Evolutionary conservation across 2,888 invertebrate genomes (phyloP).

Genomic region (Polyommatus icarus): DNA sequence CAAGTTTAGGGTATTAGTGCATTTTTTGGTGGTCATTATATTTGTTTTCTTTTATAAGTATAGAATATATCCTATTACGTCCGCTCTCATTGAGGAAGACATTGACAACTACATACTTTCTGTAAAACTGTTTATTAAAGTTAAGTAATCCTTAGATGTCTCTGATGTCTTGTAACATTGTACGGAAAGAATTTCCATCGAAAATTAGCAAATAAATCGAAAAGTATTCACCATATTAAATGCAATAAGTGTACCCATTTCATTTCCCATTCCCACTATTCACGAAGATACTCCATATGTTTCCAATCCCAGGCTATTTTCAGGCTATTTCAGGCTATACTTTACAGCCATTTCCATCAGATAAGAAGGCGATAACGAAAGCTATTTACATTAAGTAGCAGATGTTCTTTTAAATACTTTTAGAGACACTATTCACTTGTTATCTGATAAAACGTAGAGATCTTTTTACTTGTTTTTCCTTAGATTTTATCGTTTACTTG

Average conservation of each 20-base stretch:
- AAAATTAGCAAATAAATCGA: background rate
- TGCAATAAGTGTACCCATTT: background rate
- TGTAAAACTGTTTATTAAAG: too few relatives aligned
- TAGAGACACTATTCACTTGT: constrained; percentile 27
- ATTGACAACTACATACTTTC: too few relatives aligned
- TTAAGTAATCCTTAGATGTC: too few relatives aligned
- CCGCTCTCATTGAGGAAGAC: too few relatives aligned
- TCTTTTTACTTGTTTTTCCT: background rate
- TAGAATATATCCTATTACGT: too few relatives aligned
- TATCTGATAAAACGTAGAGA: background rate
- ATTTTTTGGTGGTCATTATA: too few relatives aligned
- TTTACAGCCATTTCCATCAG: constrained; percentile 51
- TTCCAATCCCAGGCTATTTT: constrained; percentile 53
- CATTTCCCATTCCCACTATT: constrained; percentile 28
- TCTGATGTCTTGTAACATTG: too few relatives aligned
- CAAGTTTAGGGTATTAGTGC: too few relatives aligned
- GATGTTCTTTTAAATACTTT: constrained; percentile 37
- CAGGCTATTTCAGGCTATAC: constrained; percentile 49
- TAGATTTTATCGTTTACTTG: background rate
- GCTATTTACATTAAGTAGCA: constrained; percentile 60
- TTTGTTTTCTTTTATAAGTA: too few relatives aligned
- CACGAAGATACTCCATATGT: constrained; percentile 35
- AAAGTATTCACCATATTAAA: background rate
- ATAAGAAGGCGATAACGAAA: constrained; percentile 67
- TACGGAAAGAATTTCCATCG: background rate